Percentiles rank a stretch among this genome's conserved stretches.
Evolutionary conservation across 2,113 vertebrate species (phyloP).

Genomic region (Macroglossus sobrinus): DNA sequence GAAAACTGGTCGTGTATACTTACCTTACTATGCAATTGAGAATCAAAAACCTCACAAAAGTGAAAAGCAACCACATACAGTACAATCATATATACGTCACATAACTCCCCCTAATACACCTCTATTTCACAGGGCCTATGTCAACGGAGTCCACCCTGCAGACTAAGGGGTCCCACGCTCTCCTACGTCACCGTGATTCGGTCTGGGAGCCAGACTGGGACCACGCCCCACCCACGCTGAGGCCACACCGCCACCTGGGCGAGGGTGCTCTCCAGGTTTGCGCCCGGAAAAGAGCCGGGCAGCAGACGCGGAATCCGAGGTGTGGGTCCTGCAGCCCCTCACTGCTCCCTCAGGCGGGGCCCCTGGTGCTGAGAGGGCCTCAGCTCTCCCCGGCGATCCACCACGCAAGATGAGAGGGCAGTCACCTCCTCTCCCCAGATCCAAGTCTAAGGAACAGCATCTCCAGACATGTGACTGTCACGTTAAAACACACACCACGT

Average conservation of each 20-base stretch:
- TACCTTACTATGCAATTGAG: background rate
- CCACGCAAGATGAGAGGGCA: background rate
- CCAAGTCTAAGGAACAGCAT: background rate
- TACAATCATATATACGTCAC: background rate
- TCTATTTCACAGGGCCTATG: background rate
- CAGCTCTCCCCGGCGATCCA: background rate
- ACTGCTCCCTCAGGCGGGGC: background rate
- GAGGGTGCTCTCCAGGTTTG: constrained; percentile 52
- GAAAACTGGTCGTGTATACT: background rate
- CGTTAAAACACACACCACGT: background rate
- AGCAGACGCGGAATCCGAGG: background rate
- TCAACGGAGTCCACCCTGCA: background rate
- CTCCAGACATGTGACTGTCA: background rate
- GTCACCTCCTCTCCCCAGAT: background rate
- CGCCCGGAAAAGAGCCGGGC: constrained; percentile 16
- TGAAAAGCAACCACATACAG: background rate
- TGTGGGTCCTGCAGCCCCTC: background rate
- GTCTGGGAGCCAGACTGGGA: background rate
- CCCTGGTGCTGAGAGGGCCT: background rate
- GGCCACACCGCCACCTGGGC: constrained; percentile 68
- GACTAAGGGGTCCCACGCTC: background rate
- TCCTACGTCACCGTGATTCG: background rate
- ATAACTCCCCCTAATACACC: background rate
- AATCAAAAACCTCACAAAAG: background rate
- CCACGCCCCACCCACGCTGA: constrained; percentile 28